Conservation (phyloP, 2,888 invertebrate species). For the Brenthis daphne region DNA sequence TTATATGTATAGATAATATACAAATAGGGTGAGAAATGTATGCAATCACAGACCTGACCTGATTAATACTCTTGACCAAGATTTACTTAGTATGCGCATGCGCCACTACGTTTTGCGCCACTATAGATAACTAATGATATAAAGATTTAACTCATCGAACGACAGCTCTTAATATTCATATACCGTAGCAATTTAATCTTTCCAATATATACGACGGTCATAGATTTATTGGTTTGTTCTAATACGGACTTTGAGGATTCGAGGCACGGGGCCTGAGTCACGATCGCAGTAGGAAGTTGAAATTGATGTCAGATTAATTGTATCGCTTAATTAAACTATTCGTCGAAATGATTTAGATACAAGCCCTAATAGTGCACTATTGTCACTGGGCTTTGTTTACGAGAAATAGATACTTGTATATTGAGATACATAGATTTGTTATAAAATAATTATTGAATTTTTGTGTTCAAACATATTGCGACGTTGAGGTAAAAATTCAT, state of each 20-base stretch:
- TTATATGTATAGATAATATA: no score
- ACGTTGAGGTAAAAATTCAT: no score
- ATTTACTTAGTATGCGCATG: not conserved
- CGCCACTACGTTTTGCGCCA: not conserved
- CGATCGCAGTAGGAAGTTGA: conserved; percentile 44
- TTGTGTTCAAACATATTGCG: no score
- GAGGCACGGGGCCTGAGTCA: conserved; percentile 44
- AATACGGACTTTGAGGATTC: conserved; percentile 48
- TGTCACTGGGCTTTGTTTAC: not conserved
- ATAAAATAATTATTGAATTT: not conserved
- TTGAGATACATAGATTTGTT: not conserved
- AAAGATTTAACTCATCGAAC: conserved; percentile 20
- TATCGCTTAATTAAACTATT: conserved; percentile 34
- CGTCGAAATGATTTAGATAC: conserved; percentile 31
- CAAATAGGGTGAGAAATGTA: no score
- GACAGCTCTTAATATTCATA: conserved; percentile 28
- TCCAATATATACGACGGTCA: conserved; percentile 19
- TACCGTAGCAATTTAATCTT: conserved; percentile 31
- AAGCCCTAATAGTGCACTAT: conserved; percentile 3
- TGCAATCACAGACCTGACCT: no score
- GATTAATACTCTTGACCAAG: not conserved
- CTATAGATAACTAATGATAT: conserved; percentile 17
- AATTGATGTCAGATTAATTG: conserved; percentile 43
- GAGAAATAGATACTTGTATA: not conserved
- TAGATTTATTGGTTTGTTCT: conserved; percentile 49